Base-by-base conservation (phyloP, 92 coral and sea anemone genomes). In the Phenganax subtilis region DNA sequence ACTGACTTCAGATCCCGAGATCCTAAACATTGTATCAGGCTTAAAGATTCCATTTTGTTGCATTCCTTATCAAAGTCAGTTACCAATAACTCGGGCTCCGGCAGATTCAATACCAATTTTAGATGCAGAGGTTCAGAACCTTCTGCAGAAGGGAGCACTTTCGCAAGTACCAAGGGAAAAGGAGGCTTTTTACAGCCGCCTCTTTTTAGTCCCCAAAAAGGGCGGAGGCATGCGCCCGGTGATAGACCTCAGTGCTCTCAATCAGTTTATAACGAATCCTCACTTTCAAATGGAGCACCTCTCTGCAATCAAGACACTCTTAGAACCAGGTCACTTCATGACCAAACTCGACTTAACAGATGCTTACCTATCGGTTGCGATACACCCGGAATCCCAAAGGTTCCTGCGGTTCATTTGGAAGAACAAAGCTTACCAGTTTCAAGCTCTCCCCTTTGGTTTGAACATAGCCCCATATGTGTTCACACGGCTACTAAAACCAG, bases 241-340 rank as follows among this genome's bases (percentile, higher is more conserved):
- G 11, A 77, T 85, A 77, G 87, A 85, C 54, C 58, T 85, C 52
- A 77, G 84, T 69, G 14, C 73, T 27, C 71, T 86, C 7, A 87
- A 85, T 80, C 64, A 74, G 72, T 87, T 87, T 61, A 57, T 87
- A 8, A 44, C 63, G 65, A 84, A 72, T 79, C 74, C 62, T 0
- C 88, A 85, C 60, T 87, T 87, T 60, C 88, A 87, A 55, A 87
- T 84, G 81, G 89, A 84, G 69, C 70, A 72, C 70, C 85, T 76
- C 64, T 57, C 76, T 68, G 61, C 61, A 55, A 17, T 85, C 63
- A 88, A 85, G 72, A 71, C 87, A 66, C 81, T 85, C 62, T 80
- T 88, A 6, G 67, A 68, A 58, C 75, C 58, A 80, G 84, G 90
- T 66, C 75, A 88, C 57, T 85, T 59, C 70, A 88, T 85, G 88